A percentile compares a stretch with the other conserved stretches of the same genome.
These are phyloP conservation scores for Nyctibius grandis DNA, from an alignment of 2,797 vertebrate species.

Conservation along the genomic window DNA sequence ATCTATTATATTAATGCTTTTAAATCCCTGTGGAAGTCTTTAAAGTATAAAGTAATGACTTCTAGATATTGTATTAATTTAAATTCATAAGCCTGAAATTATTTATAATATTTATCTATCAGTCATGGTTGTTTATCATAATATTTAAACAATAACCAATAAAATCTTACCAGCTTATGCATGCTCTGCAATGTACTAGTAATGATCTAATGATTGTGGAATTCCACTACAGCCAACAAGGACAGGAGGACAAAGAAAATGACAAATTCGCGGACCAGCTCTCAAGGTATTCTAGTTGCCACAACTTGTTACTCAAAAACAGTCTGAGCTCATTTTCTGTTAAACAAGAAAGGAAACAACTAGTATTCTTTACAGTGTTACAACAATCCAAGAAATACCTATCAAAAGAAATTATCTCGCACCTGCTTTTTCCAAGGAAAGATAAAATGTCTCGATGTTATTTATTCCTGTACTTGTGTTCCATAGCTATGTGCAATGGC, in stretches of 20 bases:
- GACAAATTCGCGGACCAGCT: constrained; percentile 43
- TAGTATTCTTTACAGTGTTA: background rate
- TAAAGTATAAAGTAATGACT: background rate
- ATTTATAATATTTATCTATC: background rate
- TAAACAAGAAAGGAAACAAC: background rate
- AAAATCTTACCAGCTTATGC: background rate
- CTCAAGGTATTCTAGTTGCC: constrained; percentile 51
- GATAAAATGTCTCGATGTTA: background rate
- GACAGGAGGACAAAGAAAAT: constrained; percentile 59
- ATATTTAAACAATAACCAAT: background rate
- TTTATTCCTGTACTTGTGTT: background rate
- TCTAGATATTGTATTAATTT: background rate
- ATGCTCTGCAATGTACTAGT: background rate
- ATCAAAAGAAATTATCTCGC: background rate
- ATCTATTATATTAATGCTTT: background rate
- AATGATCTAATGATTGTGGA: constrained; percentile 27
- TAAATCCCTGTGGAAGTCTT: background rate
- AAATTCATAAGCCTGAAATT: background rate
- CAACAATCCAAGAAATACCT: background rate
- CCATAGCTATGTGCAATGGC: background rate
- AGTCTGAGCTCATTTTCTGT: background rate
- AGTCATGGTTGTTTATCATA: background rate
- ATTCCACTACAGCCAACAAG: constrained; percentile 62
- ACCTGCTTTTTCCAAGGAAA: background rate
- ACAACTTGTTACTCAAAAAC: background rate